Conservation (phyloP, 2,888 invertebrate species). For the Diachrysia chrysitis region DNA sequence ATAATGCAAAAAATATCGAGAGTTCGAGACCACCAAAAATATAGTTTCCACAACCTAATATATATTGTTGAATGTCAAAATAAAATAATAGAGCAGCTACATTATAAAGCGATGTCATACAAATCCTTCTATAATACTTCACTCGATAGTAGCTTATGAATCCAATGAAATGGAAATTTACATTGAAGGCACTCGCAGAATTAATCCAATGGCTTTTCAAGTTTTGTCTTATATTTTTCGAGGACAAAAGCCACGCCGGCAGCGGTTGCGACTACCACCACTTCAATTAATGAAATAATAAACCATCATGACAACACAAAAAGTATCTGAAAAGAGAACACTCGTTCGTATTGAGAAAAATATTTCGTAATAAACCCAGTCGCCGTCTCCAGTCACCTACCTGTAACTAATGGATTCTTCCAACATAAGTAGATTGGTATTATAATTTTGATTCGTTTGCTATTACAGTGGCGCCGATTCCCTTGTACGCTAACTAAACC, state of each 20-base stretch:
- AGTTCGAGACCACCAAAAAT: too few species aligned
- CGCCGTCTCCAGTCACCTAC: constrained; percentile 33
- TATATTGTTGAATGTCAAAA: constrained; percentile 1
- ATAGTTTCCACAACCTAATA: background rate
- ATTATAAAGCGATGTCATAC: constrained; percentile 34
- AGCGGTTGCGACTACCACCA: constrained; percentile 55
- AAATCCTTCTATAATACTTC: constrained; percentile 41
- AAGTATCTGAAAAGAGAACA: constrained; percentile 44
- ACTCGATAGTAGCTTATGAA: constrained; percentile 39
- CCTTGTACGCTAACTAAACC: too few species aligned
- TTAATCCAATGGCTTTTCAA: constrained; percentile 66
- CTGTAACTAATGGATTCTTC: constrained; percentile 44
- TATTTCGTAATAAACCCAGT: constrained; percentile 36
- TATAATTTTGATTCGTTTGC: constrained; percentile 11
- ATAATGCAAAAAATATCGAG: too few species aligned
- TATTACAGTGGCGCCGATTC: too few species aligned
- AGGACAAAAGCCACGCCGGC: constrained; percentile 57
- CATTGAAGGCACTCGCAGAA: constrained; percentile 61
- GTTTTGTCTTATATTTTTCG: constrained; percentile 62
- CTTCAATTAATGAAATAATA: constrained; percentile 72
- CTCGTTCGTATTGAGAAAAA: constrained; percentile 49
- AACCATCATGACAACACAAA: constrained; percentile 61
- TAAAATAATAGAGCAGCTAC: constrained; percentile 7
- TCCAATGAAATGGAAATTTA: constrained; percentile 64
- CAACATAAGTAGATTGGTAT: constrained; percentile 30